Evolutionary conservation across 2,113 vertebrate species (phyloP).

Genomic region (Polypterus bichir): DNA sequence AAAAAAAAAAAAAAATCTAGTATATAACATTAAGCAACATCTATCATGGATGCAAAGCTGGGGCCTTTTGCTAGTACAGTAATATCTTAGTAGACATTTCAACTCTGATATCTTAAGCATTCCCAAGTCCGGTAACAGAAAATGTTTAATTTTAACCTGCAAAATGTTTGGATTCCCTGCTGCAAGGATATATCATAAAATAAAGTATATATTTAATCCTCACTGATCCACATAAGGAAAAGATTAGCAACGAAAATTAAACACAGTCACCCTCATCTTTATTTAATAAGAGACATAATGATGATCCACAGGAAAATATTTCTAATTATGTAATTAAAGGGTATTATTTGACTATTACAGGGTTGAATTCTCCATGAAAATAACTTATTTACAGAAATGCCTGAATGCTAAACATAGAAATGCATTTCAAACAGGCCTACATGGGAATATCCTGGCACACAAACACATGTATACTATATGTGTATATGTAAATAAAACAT

Average conservation of each 20-base stretch:
- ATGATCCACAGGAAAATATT: constrained; percentile 14
- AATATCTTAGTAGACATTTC: too few relatives aligned
- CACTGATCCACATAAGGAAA: constrained; percentile 28
- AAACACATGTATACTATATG: too few relatives aligned
- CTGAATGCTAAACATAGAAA: too few relatives aligned
- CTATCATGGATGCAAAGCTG: too few relatives aligned
- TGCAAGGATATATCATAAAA: constrained; percentile 23
- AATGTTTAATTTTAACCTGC: constrained; percentile 20
- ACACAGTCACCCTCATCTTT: constrained; percentile 16
- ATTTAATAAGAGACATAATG: constrained; percentile 12
- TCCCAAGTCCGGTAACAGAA: too few relatives aligned
- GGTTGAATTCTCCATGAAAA: constrained; percentile 4
- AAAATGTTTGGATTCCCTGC: constrained; percentile 5
- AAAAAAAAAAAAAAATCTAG: too few relatives aligned
- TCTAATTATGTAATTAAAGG: constrained; percentile 14
- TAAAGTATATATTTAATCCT: constrained; percentile 22
- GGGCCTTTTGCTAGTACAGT: too few relatives aligned
- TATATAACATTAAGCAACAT: too few relatives aligned
- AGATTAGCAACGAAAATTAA: constrained; percentile 22
- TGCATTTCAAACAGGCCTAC: too few relatives aligned
- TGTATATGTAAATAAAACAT: too few relatives aligned
- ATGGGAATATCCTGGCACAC: too few relatives aligned
- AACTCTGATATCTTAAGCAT: too few relatives aligned
- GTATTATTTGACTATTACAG: constrained; percentile 13
- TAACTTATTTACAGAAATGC: constrained; percentile 10